Conservation (phyloP, 2,888 invertebrate species). For the Odiellus spinosus region DNA sequence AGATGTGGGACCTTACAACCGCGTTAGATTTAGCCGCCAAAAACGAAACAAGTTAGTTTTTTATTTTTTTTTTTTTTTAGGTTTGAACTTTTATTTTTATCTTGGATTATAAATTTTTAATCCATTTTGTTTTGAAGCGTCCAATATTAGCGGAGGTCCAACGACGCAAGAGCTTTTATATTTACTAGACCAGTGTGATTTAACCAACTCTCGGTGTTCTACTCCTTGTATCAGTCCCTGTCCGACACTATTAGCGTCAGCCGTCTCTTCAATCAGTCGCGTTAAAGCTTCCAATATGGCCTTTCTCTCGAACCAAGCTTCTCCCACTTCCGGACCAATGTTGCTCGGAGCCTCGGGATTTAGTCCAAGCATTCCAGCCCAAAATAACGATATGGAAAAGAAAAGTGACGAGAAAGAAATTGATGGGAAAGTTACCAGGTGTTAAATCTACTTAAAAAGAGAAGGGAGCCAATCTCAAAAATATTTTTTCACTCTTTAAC, state of each 20-base stretch:
- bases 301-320: slow-evolving; percentile 22
- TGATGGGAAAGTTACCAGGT: no score
- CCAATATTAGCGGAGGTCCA: slow-evolving; percentile 66
- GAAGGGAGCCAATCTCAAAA: no score
- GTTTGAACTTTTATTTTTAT: no score
- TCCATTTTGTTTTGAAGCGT: slow-evolving; percentile 29
- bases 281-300: slow-evolving; percentile 30
- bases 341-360: no score
- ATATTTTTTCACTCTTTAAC: no score
- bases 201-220: slow-evolving; percentile 59
- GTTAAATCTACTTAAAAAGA: no score
- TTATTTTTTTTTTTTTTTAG: not conserved
- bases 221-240: slow-evolving; percentile 65
- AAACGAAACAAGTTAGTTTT: slow-evolving; percentile 35
- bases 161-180: slow-evolving; percentile 76
- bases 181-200: slow-evolving; percentile 81
- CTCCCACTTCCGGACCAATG: no score
- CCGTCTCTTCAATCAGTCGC: slow-evolving; percentile 27
- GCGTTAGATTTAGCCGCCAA: slow-evolving; percentile 59
- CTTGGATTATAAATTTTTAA: not conserved
- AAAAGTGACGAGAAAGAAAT: no score
- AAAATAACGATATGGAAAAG: no score
- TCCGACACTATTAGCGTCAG: slow-evolving; percentile 36
- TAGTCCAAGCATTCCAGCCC: no score
- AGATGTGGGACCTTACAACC: slow-evolving; percentile 95